Percentiles rank a stretch among this genome's conserved stretches.
Evolutionary conservation across 53 echinoderm and acorn worm genomes (phyloP).

Genomic region (Holothuria leucospilota): DNA sequence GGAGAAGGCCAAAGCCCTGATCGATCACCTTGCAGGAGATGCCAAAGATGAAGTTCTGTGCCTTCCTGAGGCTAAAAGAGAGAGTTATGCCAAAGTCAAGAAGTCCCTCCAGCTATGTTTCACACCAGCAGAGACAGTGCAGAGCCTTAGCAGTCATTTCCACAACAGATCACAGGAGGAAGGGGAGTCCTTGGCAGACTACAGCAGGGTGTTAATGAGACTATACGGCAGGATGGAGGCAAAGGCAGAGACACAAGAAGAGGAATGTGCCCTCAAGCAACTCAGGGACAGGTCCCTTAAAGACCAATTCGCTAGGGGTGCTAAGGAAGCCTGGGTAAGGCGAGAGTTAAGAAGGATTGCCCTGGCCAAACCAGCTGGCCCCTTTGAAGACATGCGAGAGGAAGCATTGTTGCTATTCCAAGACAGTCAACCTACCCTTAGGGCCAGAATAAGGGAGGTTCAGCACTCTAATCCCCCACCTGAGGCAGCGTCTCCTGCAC

Average conservation of each 20-base stretch:
- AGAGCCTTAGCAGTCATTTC: no score
- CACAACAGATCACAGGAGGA: no score
- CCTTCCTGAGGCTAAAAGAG: no score
- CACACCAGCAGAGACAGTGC: no score
- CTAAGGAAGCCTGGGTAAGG: constrained; percentile 46
- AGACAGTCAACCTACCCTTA: neutral
- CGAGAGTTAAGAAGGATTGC: constrained; percentile 51
- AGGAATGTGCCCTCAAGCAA: neutral
- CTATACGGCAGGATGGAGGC: constrained; percentile 29
- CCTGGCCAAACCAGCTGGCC: neutral
- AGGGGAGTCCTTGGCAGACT: constrained; percentile 5
- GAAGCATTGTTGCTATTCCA: constrained; percentile 43
- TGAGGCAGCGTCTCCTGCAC: no score
- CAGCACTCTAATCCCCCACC: neutral
- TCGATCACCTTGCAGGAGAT: no score
- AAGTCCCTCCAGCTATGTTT: no score
- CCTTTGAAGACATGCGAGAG: constrained; percentile 30
- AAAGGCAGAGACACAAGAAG: neutral
- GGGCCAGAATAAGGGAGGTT: no score
- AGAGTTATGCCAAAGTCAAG: no score
- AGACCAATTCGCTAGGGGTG: constrained; percentile 52
- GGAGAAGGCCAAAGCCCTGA: no score
- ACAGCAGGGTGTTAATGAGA: constrained; percentile 19
- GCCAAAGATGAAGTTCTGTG: no score
- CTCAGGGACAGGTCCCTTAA: neutral